Evolutionary conservation across 2,888 invertebrate genomes (phyloP), one percentile per base, ranked within the genome.

Genomic region (Trissolcus japonicus): DNA sequence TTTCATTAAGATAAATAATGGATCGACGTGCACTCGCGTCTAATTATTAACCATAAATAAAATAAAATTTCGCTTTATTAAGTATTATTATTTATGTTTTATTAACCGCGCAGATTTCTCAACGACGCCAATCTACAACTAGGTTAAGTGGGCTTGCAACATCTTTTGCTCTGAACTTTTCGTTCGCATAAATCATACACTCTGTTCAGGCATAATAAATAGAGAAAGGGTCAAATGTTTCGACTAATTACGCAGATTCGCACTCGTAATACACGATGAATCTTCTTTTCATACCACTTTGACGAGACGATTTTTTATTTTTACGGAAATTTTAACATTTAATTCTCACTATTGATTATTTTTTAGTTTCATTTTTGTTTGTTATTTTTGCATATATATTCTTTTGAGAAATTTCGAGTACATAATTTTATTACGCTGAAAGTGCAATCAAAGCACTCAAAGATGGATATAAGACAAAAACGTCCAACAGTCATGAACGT

Each of bases 171-270:
- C 77, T 77, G 73, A 77, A 77, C 77, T 73, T 77, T 77, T 72
- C 77, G 76, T 73, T 73, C 77, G 68, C 72, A 77, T 77, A 77
- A 77, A 77, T 77, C 72, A 77, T 71, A 73, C 62, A 67, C 62
- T 67, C 63, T 60, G 63, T 55, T 60, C 60, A 55, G 74, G 66
- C 60, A 60, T 73, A 73, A 77, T 77, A 68, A 72, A 77, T 77
- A 68, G 73, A 67, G 77, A 77, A 77, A 72, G 76, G 76, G 76
- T 76, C 75, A 76, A 75, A 75, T 55, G 75, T 53, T 35, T 35
- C 55, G 48, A 25, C 68, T 68, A 75, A 68, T 68, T 75, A 63
- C 65, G 53, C 43, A 56, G 53, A 75, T 68, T 59, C 25, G 63
- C 62, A 63, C 63, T 68, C 63, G n/a, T 56, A 56, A 57, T 55